Conservation (phyloP, 1,140 invertebrate species). For the Drosophila rhopaloa region DNA sequence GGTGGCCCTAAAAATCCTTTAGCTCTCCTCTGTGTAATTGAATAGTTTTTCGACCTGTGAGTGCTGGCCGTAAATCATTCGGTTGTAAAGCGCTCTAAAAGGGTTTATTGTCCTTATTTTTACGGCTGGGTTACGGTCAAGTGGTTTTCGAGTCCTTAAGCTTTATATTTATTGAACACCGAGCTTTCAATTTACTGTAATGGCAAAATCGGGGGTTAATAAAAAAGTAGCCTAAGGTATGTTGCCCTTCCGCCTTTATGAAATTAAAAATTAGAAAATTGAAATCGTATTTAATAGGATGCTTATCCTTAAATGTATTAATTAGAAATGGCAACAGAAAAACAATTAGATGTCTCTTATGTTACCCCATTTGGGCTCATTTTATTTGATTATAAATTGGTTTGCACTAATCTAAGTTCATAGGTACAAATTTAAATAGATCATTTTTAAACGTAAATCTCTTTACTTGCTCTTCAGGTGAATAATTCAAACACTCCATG, state of each 20-base stretch:
- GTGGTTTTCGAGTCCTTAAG: conserved; percentile 1
- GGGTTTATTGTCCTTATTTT: conserved; percentile 17
- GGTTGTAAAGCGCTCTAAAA: conserved; percentile 4
- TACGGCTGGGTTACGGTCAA: conserved; percentile 9
- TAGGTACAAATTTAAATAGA: too few species aligned
- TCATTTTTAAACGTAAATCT: background rate
- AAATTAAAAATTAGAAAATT: background rate
- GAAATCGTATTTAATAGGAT: too few species aligned
- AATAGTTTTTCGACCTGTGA: conserved; percentile 31
- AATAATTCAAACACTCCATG: background rate
- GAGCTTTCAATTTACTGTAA: background rate
- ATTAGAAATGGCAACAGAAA: too few species aligned
- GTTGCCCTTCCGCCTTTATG: background rate
- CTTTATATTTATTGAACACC: conserved; percentile 22
- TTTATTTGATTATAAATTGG: too few species aligned
- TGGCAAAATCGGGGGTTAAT: background rate
- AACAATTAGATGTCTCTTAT: too few species aligned
- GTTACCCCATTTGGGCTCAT: too few species aligned
- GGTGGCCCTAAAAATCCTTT: conserved; percentile 31
- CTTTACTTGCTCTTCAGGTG: background rate
- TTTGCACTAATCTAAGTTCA: too few species aligned
- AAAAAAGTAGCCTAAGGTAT: background rate
- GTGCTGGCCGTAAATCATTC: conserved; percentile 31
- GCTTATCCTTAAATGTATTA: too few species aligned
- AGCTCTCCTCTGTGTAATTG: conserved; percentile 28